These are phyloP conservation scores for Hanleya hanleyi DNA, from an alignment of 2,888 invertebrate species.

Conservation along the genomic window DNA sequence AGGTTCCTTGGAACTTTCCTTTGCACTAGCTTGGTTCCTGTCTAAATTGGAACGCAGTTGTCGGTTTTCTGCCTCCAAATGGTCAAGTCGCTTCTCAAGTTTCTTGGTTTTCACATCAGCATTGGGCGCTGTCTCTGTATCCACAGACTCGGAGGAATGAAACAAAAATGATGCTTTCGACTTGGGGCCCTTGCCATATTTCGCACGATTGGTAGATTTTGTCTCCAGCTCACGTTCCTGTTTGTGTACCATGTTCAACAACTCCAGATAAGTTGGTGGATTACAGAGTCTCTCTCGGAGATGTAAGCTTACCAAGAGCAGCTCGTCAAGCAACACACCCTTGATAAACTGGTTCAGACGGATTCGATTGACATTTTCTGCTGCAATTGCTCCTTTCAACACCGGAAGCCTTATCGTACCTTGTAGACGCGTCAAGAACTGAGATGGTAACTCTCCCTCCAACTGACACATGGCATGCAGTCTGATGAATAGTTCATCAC, in stretches of 20 bases:
- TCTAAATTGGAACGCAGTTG: neutral
- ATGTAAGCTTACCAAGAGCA: neutral
- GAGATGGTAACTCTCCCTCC: neutral
- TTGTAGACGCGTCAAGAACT: neutral
- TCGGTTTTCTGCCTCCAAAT: neutral
- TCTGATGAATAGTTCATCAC: neutral
- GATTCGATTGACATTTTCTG: neutral
- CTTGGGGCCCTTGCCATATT: neutral
- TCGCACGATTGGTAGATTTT: neutral
- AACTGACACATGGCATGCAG: neutral
- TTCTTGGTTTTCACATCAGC: no score
- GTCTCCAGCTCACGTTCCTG: neutral
- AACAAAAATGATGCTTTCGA: neutral
- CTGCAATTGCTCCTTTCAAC: neutral
- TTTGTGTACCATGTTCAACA: neutral
- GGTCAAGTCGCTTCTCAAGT: neutral
- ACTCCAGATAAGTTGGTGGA: neutral
- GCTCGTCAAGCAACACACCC: neutral
- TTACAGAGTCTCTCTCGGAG: neutral
- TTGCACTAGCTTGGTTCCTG: no score
- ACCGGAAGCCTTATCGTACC: neutral
- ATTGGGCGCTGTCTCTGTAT: neutral
- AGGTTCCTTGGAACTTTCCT: no score
- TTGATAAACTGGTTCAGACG: slow-evolving; percentile 6
- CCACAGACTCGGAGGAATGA: neutral